Conservation (phyloP, 2,113 vertebrate species). For the Oriolus oriolus region DNA sequence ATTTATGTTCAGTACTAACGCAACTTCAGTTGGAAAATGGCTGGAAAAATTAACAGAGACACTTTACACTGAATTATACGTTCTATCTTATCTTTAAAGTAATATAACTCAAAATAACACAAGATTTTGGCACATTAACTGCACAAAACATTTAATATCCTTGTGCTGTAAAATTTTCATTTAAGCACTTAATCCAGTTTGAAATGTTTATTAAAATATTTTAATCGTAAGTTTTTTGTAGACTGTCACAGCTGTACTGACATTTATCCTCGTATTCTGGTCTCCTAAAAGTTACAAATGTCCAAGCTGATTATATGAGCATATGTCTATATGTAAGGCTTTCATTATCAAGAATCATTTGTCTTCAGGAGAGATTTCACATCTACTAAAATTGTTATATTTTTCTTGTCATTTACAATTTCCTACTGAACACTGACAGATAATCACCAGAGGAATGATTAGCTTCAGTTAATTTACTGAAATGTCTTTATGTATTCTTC, state of each 20-base stretch:
- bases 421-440: neutral
- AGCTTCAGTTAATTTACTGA: neutral
- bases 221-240: neutral
- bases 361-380: neutral
- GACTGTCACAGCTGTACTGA: neutral
- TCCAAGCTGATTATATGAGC: neutral
- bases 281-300: neutral
- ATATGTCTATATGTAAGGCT: neutral
- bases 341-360: neutral
- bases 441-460: neutral
- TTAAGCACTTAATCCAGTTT: neutral
- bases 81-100: neutral
- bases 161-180: neutral
- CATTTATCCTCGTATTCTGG: neutral
- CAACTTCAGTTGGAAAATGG: neutral
- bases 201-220: neutral
- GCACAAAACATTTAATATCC: neutral
- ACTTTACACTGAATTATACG: neutral
- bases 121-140: neutral
- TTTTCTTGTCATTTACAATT: neutral
- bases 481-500: neutral
- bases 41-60: neutral
- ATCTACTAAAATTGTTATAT: neutral
- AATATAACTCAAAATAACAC: neutral
- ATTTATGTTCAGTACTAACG: neutral